Evolutionary conservation across 1,140 invertebrate genomes (phyloP).

Genomic region (Drosophila nigrodunni): DNA sequence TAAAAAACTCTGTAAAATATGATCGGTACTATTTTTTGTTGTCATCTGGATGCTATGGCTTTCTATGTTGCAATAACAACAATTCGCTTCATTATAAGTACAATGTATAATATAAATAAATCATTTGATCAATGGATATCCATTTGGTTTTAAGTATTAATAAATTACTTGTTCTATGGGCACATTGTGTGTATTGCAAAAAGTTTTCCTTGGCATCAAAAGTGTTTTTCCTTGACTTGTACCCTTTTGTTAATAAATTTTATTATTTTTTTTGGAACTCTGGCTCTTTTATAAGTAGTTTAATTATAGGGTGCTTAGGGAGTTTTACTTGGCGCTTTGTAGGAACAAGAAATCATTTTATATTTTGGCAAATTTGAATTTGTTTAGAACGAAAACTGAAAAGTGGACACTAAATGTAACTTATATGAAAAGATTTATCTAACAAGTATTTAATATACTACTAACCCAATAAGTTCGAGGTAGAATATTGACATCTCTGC

Average conservation of each 20-base stretch:
- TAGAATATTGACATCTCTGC: conserved; percentile 45
- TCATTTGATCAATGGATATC: conserved; percentile 57
- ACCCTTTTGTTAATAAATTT: background rate
- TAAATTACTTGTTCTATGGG: conserved; percentile 80
- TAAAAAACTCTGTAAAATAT: conserved; percentile 80
- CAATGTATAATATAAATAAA: conserved; percentile 75
- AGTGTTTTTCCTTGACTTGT: conserved; percentile 7
- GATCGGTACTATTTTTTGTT: conserved; percentile 72
- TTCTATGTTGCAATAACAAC: conserved; percentile 71
- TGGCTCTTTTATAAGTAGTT: background rate
- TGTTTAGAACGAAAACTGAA: background rate
- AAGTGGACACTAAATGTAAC: conserved; percentile 13
- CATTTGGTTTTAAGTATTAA: conserved; percentile 39
- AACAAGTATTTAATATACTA: conserved; percentile 26
- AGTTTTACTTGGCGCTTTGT: conserved; percentile 39
- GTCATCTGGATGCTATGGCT: conserved; percentile 41
- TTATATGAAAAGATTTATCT: conserved; percentile 37
- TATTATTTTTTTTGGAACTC: conserved; percentile 1
- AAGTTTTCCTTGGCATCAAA: conserved; percentile 22
- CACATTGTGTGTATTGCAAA: conserved; percentile 79
- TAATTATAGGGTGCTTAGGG: conserved; percentile 11
- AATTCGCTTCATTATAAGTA: conserved; percentile 36
- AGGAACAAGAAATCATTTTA: conserved; percentile 54
- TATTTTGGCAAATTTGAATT: conserved; percentile 38
- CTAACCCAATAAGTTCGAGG: conserved; percentile 49